phyloP scores from a whole-genome alignment of 2,888 invertebrate species.

The Smittia aterrima region DNA sequence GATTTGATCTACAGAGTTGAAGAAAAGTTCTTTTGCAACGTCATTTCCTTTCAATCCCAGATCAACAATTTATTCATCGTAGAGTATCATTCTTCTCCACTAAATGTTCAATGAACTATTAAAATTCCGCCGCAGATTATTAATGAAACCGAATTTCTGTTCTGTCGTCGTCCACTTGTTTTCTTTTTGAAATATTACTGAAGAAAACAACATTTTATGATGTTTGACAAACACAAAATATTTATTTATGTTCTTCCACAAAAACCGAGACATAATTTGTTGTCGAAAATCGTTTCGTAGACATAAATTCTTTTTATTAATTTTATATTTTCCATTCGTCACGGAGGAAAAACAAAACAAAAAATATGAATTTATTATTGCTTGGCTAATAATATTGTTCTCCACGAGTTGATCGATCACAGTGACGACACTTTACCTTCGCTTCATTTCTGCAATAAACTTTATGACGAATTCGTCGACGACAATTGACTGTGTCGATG shows the following conservation, averaged over 20 bases:
- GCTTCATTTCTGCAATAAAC: background rate
- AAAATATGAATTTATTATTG: slow-evolving; percentile 14
- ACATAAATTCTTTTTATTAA: slow-evolving; percentile 31
- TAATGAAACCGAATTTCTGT: background rate
- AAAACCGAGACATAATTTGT: slow-evolving; percentile 41
- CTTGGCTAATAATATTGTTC: slow-evolving; percentile 13
- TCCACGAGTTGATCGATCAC: background rate
- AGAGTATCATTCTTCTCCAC: too few relatives aligned
- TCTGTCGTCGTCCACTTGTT: background rate
- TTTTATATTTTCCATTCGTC: background rate
- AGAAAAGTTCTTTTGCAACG: too few relatives aligned
- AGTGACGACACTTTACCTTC: background rate
- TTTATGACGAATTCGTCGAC: background rate
- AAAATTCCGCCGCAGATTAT: background rate
- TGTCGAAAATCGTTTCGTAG: slow-evolving; percentile 33
- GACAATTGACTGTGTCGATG: background rate
- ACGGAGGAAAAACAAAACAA: background rate
- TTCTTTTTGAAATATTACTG: background rate
- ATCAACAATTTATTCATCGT: too few relatives aligned
- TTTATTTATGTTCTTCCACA: slow-evolving; percentile 38
- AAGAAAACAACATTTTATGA: slow-evolving; percentile 7
- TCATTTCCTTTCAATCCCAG: too few relatives aligned
- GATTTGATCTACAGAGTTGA: too few relatives aligned
- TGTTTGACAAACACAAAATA: slow-evolving; percentile 4
- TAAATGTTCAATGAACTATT: slow-evolving; percentile 9